Evolutionary conservation across 1,140 invertebrate genomes (phyloP).

Genomic region (Harpegnathos saltator): DNA sequence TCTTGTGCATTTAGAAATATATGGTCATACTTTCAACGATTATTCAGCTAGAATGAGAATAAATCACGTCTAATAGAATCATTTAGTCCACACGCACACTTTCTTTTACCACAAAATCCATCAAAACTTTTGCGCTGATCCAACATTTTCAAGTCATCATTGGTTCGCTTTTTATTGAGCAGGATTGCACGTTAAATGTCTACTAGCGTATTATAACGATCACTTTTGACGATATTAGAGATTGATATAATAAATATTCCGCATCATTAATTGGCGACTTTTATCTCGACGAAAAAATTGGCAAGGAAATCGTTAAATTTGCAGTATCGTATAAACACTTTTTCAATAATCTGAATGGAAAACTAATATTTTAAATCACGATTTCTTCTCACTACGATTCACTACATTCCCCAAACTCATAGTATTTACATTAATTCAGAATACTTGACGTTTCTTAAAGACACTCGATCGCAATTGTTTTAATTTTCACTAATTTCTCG

Average conservation of each 20-base stretch:
- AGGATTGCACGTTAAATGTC: conserved; percentile 7
- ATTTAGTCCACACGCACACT: too few relatives aligned
- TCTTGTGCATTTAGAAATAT: too few relatives aligned
- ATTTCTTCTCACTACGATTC: background rate
- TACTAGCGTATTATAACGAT: background rate
- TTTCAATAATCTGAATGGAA: background rate
- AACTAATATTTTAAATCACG: background rate
- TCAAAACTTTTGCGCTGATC: too few relatives aligned
- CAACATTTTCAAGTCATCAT: too few relatives aligned
- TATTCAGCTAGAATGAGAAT: too few relatives aligned
- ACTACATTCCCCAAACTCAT: background rate
- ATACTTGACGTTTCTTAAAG: background rate
- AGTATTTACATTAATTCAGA: background rate
- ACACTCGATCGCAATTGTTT: background rate
- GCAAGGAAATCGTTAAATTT: background rate
- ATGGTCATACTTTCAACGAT: too few relatives aligned
- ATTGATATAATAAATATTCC: conserved; percentile 9
- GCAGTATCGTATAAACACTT: background rate
- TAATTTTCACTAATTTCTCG: background rate
- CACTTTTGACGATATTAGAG: background rate
- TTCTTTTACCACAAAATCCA: too few relatives aligned
- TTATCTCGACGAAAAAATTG: background rate
- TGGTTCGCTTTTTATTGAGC: too few relatives aligned
- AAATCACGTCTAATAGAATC: too few relatives aligned
- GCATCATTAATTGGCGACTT: background rate